Base-by-base conservation (phyloP, 2,888 invertebrate species). In the Stenolophus ochropezus region DNA sequence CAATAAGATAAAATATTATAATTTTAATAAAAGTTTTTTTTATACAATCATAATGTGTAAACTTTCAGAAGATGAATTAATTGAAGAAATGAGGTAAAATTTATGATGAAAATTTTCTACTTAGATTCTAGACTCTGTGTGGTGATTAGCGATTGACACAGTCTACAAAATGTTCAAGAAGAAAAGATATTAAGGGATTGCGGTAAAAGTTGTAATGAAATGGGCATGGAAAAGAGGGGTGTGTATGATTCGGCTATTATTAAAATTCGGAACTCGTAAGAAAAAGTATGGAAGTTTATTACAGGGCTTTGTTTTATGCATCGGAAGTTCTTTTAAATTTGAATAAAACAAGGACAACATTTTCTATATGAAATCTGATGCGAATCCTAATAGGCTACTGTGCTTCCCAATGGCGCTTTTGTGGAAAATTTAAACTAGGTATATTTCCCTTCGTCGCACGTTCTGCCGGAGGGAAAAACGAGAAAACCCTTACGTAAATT, bases 301-400 rank as follows among this genome's bases (percentile, higher is more conserved):
- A 49, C 47, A n/a, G 16, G 47, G 47, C 69, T 69, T 69, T 69
- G n/a, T 69, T 69, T 21, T 69, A 69, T 69, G 69, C 47, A 73
- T 23, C 8, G 47, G 47, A 33, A 73, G 49, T 76, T 76, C 56
- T 76, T 77, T 77, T 61, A 77, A 77, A 77, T 77, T 77, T 77
- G 77, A 77, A 77, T 77, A 77, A 77, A 77, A 77, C 47, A 77
- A 25, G 77, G 61, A 65, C 77, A 77, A 77, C 77, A 77, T 77
- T 23, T 77, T 77, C 49, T 65, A 65, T 65, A 77, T 77, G 77
- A 77, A 77, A 77, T 77, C 77, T 77, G 77, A 77, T 77, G 77
- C 77, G 77, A 77, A 77, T 77, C 58, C 33, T 76, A 76, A 76
- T 77, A 61, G 61, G 18, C 47, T 77, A 42, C 33, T 42, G 33